Percentiles rank a stretch among this genome's conserved stretches.
phyloP scores from a whole-genome alignment of 2,888 invertebrate species.

The Agonopterix subpropinquella region DNA sequence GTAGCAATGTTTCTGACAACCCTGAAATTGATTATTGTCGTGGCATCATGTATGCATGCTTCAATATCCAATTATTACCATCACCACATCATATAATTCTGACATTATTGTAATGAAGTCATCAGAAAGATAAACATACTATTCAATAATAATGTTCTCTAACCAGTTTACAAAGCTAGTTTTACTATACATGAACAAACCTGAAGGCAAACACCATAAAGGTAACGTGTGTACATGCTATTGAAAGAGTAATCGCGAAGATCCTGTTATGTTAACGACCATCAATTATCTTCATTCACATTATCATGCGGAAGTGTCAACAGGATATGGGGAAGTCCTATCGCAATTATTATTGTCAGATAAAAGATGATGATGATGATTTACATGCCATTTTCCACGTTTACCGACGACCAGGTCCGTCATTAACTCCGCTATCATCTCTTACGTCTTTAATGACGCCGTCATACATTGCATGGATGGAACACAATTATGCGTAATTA shows the following conservation, averaged over 20 bases:
- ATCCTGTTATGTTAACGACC: background rate
- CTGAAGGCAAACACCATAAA: no score
- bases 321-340: constrained; percentile 51
- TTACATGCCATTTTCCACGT: constrained; percentile 24
- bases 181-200: no score
- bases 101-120: no score
- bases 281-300: constrained; percentile 4
- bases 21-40: no score
- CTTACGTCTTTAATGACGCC: constrained; percentile 21
- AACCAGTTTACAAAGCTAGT: no score
- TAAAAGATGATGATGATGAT: constrained; percentile 21
- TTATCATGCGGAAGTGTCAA: constrained; percentile 14
- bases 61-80: no score
- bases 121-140: no score
- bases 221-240: no score
- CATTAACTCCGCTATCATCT: constrained; percentile 11
- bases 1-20: no score
- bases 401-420: constrained; percentile 1
- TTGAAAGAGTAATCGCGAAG: background rate
- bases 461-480: constrained; percentile 46
- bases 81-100: no score
- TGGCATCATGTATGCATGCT: no score
- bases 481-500: constrained; percentile 11
- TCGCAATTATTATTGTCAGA: constrained; percentile 20
- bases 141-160: no score